These are phyloP conservation scores for Podarcis raffonei DNA, from an alignment of 2,113 vertebrate species.

Conservation along the genomic window DNA sequence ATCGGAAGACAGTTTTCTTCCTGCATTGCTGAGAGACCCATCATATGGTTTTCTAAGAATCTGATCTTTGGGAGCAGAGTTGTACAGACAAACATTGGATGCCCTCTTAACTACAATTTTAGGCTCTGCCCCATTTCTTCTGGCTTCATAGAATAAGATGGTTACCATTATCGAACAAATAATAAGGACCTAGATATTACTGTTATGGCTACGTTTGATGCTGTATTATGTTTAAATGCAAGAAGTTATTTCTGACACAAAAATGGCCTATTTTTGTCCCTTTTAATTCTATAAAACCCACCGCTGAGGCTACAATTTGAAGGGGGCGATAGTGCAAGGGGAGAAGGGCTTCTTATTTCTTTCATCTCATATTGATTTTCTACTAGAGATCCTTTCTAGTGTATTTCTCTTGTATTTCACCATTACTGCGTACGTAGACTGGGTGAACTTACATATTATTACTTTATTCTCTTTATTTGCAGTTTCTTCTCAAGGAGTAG, in stretches of 20 bases:
- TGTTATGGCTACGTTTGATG: background rate
- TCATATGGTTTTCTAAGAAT: background rate
- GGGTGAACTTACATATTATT: background rate
- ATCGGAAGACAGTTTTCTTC: background rate
- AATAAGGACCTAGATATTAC: background rate
- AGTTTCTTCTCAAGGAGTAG: constrained; percentile 73
- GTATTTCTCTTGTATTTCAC: background rate
- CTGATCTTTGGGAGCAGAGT: background rate
- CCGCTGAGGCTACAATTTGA: background rate
- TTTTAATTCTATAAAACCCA: background rate
- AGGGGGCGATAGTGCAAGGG: background rate
- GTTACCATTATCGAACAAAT: background rate
- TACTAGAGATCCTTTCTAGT: background rate
- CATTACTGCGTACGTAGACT: background rate
- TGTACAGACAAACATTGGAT: background rate
- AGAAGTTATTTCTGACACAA: background rate
- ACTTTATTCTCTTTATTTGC: constrained; percentile 47
- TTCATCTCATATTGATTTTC: background rate
- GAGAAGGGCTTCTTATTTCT: background rate
- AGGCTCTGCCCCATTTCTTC: background rate
- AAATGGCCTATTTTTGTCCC: too few relatives aligned
- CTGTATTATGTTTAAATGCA: background rate
- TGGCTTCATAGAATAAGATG: background rate
- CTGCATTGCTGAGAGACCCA: background rate
- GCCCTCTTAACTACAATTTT: background rate